A percentile compares a stretch with the other conserved stretches of the same genome.
Conservation (phyloP, 2,113 vertebrate genomes). For the Boulengerochromis microlepis region DNA sequence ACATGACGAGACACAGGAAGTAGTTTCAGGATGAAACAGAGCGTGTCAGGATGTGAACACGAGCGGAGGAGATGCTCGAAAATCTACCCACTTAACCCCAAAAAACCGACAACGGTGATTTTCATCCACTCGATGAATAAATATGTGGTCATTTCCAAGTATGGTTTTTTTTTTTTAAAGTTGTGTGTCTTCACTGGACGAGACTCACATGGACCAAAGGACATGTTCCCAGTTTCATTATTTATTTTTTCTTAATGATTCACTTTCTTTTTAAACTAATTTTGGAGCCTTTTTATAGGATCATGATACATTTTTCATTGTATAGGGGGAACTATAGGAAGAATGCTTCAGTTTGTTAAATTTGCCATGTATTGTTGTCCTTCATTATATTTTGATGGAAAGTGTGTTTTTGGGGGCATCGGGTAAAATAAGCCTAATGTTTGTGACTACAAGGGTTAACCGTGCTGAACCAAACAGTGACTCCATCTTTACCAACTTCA, state of each 20-base stretch:
- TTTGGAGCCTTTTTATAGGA: neutral
- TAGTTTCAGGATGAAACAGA: neutral
- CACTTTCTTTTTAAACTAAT: neutral
- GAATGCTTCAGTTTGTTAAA: neutral
- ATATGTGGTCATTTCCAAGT: neutral
- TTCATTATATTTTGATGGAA: neutral
- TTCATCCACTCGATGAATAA: neutral
- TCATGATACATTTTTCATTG: accelerated
- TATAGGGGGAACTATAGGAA: accelerated
- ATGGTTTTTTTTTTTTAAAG: accelerated
- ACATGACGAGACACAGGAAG: neutral
- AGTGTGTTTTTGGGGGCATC: neutral
- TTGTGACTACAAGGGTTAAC: neutral
- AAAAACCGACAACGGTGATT: accelerated
- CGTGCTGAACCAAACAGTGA: neutral
- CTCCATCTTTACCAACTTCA: neutral
- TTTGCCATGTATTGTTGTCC: neutral
- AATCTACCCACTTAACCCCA: neutral
- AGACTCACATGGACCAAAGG: neutral
- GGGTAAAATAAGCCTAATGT: neutral
- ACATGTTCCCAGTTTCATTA: neutral
- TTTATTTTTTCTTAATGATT: neutral
- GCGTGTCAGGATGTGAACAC: neutral
- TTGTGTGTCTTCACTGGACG: neutral
- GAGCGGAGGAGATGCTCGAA: neutral